Evolutionary conservation across 2,113 vertebrate genomes (phyloP).

Genomic region (Pogonocichla stellata): DNA sequence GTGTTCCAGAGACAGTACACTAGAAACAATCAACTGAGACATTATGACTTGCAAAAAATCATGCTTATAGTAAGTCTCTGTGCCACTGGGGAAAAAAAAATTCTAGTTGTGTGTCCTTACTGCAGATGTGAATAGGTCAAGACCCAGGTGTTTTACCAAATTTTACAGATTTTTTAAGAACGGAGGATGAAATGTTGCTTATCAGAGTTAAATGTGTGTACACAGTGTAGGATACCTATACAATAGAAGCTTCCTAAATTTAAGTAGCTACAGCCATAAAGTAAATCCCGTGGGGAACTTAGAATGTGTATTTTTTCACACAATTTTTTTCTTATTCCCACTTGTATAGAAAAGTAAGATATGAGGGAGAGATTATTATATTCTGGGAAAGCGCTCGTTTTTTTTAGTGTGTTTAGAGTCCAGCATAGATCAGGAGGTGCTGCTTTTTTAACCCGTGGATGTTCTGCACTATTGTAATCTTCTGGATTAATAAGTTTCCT

Average conservation of each 20-base stretch:
- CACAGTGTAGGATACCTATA: not conserved
- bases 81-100: not conserved
- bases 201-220: not conserved
- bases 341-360: not conserved
- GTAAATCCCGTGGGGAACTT: not conserved
- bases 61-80: not conserved
- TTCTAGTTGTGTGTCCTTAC: not conserved
- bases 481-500: not conserved
- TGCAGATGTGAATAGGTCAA: not conserved
- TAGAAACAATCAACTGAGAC: not conserved
- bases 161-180: not conserved
- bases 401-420: not conserved
- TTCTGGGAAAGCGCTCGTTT: rapidly evolving
- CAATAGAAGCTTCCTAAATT: not conserved
- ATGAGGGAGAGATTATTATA: not conserved
- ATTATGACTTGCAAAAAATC: not conserved
- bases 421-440: not conserved
- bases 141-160: not conserved
- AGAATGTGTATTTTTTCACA: not conserved
- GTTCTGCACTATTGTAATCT: not conserved
- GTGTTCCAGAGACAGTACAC: not conserved
- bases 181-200: not conserved
- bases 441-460: not conserved
- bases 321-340: not conserved
- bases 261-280: not conserved